Base-by-base conservation (phyloP, 1,140 invertebrate species). In the Batillaria attramentaria region DNA sequence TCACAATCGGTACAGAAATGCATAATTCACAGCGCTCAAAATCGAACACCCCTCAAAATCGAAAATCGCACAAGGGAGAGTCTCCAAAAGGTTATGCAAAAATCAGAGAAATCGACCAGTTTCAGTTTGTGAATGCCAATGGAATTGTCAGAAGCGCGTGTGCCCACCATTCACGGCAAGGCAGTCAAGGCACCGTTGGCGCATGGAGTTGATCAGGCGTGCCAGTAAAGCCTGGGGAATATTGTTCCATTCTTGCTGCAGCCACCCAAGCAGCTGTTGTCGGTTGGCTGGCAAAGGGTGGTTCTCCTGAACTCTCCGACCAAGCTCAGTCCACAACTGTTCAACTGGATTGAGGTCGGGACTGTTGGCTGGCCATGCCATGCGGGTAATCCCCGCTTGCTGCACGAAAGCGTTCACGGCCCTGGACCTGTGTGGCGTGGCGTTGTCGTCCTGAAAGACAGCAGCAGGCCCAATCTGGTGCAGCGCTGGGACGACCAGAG, bases 341-440 rank as follows among this genome's bases (percentile, higher is more conserved):
- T 87, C 82, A 54, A 86, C 84, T 1, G 83, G 86, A 39, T 82
- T 85, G 2, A 86, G 42, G 80, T 86, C 86, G 28, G 82, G 83
- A 28, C 69, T 81, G 42, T 57, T 42, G 33, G 82, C 72, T 20
- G 81, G 81, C 81, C 86, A 85, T 39, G 57, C 57, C n/a, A 85
- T 8, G 57, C 82, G 60, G 77, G 62, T 28, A 37, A 85, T 60
- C 28, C 76, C 78, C 18, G 84, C 69, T 41, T 79, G 33, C 16
- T 76, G 31, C 37, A 84, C 72, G 68, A 78, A 84, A 18, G 65
- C 46, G 39, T 74, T 80, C 31, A 80, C 78, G 16, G 78, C 60
- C 31, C 57, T 77, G 41, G 82, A 72, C 54, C 20, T 76, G 73
- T 86, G 84, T 18, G 69, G 72, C 24, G 50, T 57, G n/a, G 60